Percentiles rank a stretch among this genome's conserved stretches.
These are phyloP conservation scores for Choloepus hoffmanni DNA, from an alignment of 2,113 vertebrate genomes.

Conservation along the genomic window DNA sequence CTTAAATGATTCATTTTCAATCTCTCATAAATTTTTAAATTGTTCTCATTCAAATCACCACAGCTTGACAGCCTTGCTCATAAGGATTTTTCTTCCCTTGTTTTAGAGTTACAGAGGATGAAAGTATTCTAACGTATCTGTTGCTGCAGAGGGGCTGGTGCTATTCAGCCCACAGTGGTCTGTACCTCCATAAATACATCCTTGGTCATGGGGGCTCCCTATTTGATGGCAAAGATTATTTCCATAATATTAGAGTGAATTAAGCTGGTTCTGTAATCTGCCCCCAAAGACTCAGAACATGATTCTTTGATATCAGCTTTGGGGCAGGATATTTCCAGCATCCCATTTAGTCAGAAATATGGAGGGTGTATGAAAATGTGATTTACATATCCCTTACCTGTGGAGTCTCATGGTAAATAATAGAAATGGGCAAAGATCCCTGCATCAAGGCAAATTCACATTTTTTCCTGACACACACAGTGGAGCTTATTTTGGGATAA, in stretches of 20 bases:
- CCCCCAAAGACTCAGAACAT: conserved; percentile 62
- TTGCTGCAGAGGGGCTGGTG: background rate
- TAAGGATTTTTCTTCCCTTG: conserved; percentile 11
- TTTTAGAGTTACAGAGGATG: conserved; percentile 41
- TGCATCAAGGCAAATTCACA: background rate
- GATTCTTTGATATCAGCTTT: conserved; percentile 63
- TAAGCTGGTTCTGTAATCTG: background rate
- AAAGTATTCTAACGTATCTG: conserved; percentile 55
- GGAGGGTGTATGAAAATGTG: background rate
- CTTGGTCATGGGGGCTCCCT: conserved; percentile 27
- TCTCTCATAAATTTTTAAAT: conserved; percentile 61
- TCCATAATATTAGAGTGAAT: conserved; percentile 10
- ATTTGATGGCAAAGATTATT: conserved; percentile 57
- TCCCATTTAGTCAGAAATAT: conserved; percentile 62
- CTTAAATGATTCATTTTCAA: conserved; percentile 69
- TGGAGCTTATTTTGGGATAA: conserved; percentile 66
- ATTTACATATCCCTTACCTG: conserved; percentile 50
- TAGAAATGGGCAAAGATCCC: conserved; percentile 19
- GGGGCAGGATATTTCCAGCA: conserved; percentile 53
- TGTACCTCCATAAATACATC: background rate
- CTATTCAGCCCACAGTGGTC: background rate
- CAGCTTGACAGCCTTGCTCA: conserved; percentile 19
- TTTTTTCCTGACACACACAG: conserved; percentile 62
- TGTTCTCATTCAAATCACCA: conserved; percentile 55
- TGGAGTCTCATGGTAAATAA: conserved; percentile 40